Base-by-base conservation (phyloP, 1,140 invertebrate species). In the Littorina saxatilis region DNA sequence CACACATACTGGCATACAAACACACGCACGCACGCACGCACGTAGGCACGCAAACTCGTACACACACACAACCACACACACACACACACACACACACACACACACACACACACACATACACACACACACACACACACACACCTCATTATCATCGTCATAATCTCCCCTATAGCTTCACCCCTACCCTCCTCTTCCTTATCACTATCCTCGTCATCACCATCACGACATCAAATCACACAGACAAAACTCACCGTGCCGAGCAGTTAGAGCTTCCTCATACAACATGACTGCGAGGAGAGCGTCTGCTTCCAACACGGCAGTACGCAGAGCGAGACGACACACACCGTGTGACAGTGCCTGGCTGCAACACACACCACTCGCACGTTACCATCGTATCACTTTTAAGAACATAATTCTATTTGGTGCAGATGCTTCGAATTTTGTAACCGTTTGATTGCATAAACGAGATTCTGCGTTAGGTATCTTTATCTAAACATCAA, bases 201-300 rank as follows among this genome's bases (percentile, higher is more conserved):
- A 50, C 9, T 50, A 9, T 20, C 9, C 9, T 50, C 47, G 9
- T 11, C 9, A 11, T 11, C 47, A 50, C 9, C 32, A 13, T 13
- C 17, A 9, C 27, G 3, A 15, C 17, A 66, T 35, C 15, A 13
- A 66, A n/a, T 29, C 9, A 58, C 23, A 58, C 55, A 73, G 37
- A 40, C 39, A 39, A n/a, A 55, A 58, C 76, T 43, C 9, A 63
- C 76, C 76, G 37, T 63, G 39, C 32, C 76, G 27, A 27, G 76
- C 52, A 20, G 76, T 43, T 5, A 78, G 58, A 7, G 55, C 27
- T 29, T 78, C 76, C 11, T 78, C 76, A 63, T 43, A 78, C 52
- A 78, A 17, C 15, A 61, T n/a, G 20, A 63, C 39, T 37, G 58
- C 52, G 55, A 63, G 63, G 29, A 66, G 37, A 27, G 76, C 76